A percentile compares a stretch with the other conserved stretches of the same genome.
phyloP scores from a whole-genome alignment of 2,797 vertebrate genomes.

The Halcyon leucocephala region DNA sequence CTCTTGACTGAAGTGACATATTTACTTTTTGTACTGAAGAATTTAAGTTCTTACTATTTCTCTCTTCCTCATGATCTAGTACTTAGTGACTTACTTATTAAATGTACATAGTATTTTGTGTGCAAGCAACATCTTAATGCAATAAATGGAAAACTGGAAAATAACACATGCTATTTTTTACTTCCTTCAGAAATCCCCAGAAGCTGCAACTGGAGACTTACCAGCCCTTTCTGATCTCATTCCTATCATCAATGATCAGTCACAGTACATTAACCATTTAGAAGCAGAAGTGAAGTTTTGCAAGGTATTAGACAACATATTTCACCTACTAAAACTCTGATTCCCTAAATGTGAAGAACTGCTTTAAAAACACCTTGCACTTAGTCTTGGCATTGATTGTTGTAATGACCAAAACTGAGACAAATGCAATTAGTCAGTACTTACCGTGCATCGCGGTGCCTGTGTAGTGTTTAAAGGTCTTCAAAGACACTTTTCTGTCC shows the following conservation, averaged over 20 bases:
- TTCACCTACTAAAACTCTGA: background rate
- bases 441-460: background rate
- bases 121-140: background rate
- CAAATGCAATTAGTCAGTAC: background rate
- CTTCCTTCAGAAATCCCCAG: constrained; percentile 68
- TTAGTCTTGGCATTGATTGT: background rate
- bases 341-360: background rate
- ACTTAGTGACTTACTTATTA: background rate
- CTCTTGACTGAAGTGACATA: background rate
- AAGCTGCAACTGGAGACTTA: constrained; percentile 62
- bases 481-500: background rate
- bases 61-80: background rate
- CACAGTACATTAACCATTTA: constrained; percentile 93
- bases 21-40: background rate
- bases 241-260: constrained; percentile 88
- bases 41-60: background rate
- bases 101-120: background rate
- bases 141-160: background rate
- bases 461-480: background rate
- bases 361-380: background rate
- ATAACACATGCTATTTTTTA: background rate
- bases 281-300: constrained; percentile 95
- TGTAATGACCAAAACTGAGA: background rate
- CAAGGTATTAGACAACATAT: constrained; percentile 80
- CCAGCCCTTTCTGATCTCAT: constrained; percentile 84